Base-by-base conservation (phyloP, 2,888 invertebrate genomes). In the Platycheirus albimanus region DNA sequence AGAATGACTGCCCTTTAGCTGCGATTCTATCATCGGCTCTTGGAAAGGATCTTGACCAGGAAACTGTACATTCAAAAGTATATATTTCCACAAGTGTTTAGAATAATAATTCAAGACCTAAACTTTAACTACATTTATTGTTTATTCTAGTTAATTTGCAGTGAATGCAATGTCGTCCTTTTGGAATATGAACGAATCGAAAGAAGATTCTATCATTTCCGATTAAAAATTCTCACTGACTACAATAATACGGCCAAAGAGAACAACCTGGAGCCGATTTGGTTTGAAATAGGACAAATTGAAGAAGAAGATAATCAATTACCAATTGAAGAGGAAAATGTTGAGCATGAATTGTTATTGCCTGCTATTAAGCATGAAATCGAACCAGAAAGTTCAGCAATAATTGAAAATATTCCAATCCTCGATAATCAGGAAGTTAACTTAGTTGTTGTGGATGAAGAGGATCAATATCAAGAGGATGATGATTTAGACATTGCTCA, bases 131-230 rank as follows among this genome's bases (percentile, higher is more conserved):
- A 5, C 24, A 0, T 13, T 33, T 2, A 0, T 8, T 10, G 13
- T 17, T 20, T 28, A 10, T 41, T 66, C 13, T n/a, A 83, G 83
- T 30, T 83, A 41, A 69, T 95, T 2, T 96, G 95, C 88, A 94
- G 93, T 87, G 94, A 94, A 86, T 96, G 95, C 88, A 93, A 92
- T 85, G 93, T 93, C 87, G 87, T 92, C 6, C 92, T 94, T 56
- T 91, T 92, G 17, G 94, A 95, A 89, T 93, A 93, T 85, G 94
- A 94, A 79, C 92, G 92, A 66, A 88, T 94, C 45, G 92, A 93
- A 87, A 90, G 89, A 19, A 91, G 91, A 91, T 92, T 93, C 72
- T 87, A 88, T 4, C 92, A 93, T 86, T 90, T 93, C 8, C 93
- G 92, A 86, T 86, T 88, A 51, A 93, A 93, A 85, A 87, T 94